phyloP scores from a whole-genome alignment of 2,113 vertebrate genomes.

The Xiphophorus hellerii region DNA sequence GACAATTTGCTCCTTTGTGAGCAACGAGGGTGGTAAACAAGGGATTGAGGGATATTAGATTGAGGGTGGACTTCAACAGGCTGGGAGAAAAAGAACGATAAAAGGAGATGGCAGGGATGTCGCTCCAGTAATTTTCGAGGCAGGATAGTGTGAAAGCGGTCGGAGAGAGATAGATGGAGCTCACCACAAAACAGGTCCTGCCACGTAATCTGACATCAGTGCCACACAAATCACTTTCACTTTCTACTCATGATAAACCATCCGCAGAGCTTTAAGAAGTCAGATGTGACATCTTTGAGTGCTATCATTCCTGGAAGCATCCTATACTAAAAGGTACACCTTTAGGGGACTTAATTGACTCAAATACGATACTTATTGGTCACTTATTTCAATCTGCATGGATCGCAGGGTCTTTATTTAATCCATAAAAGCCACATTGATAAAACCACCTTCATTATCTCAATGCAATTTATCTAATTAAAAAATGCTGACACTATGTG shows the following conservation, averaged over 20 bases:
- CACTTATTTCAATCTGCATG: conserved; percentile 53
- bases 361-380: conserved; percentile 32
- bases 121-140: conserved; percentile 53
- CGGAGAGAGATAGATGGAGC: conserved; percentile 51
- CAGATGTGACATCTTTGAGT: conserved; percentile 19
- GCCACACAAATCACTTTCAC: conserved; percentile 61
- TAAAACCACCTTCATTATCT: conserved; percentile 28
- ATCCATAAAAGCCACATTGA: conserved; percentile 60
- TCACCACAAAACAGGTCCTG: conserved; percentile 32
- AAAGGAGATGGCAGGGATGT: conserved; percentile 60
- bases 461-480: conserved; percentile 41
- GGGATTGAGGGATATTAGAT: conserved; percentile 3
- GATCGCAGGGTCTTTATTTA: conserved; percentile 47
- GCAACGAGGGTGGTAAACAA: conserved; percentile 18
- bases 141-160: conserved; percentile 65
- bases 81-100: conserved; percentile 69
- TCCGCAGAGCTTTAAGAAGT: conserved; percentile 24
- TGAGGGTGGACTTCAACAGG: conserved; percentile 57
- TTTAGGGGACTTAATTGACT: conserved; percentile 35
- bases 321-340: conserved; percentile 31
- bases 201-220: conserved; percentile 39
- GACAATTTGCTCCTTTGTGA: conserved; percentile 42
- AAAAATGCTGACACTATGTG: conserved; percentile 35
- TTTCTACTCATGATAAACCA: conserved; percentile 8
- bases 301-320: conserved; percentile 7